Base-by-base conservation (phyloP, 2,113 vertebrate species). In the Himantopus leucocephalus region DNA sequence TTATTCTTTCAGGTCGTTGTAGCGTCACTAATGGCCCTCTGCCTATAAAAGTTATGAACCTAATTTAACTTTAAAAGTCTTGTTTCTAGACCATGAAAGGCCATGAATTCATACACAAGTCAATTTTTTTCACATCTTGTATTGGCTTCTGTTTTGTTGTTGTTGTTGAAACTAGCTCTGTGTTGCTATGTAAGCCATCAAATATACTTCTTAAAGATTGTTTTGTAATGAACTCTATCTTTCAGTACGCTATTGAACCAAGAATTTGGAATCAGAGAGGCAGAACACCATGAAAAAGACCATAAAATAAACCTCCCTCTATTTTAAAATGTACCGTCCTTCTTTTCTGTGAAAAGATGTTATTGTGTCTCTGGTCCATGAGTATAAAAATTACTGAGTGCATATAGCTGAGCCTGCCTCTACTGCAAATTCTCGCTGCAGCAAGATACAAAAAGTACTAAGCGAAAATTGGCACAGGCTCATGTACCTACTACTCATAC, bases 171-270 rank as follows among this genome's bases (percentile, higher is more conserved):
- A 85, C 50, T 72, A 91, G 84, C 91, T 79, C 89, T 79, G 48
- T 79, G 87, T 67, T 95, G 74, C 63, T 83, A 11, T 83, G 89
- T 90, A 93, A 95, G 84, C 91, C 67, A 91, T 96, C 91, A 96
- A 93, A 93, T 83, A 66, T 12, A 79, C 94, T 91, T 94, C 93
- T 95, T 95, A 96, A 94, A 97, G 93, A 96, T 95, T 94, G 94
- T 83, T 95, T 95, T 90, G 74, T 95, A 97, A 96, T 92, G 95
- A 96, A 91, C 81, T 95, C 84, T 76, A 76, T 95, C 93, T 96
- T 95, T 97, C 95, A 97, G 89, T 21, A 27, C 77, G 87, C 89
- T 92, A 95, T 80, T 95, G 96, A 97, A 95, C 94, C 74, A 91
- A 81, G 87, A 92, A 90, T 95, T 95, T 91, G 90, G 91, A 95